Evolutionary conservation across 2,113 vertebrate species (phyloP).

Genomic region (Urocolius indicus): DNA sequence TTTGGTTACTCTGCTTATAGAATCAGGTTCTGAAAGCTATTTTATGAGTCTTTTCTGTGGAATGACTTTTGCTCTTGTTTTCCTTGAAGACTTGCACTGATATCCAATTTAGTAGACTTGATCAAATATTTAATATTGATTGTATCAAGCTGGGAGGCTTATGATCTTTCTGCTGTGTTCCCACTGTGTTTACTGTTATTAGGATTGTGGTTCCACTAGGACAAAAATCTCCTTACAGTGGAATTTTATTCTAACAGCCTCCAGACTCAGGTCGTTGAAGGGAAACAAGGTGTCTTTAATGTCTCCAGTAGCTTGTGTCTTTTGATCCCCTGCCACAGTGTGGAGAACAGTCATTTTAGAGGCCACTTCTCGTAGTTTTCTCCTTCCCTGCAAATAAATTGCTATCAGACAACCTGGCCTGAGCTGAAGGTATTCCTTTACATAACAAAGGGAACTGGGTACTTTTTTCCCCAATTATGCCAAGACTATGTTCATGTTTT

Average conservation of each 20-base stretch:
- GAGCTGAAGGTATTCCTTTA: background rate
- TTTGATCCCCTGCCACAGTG: background rate
- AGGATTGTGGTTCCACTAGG: background rate
- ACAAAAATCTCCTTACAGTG: background rate
- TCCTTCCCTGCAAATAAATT: background rate
- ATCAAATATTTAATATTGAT: conserved; percentile 14
- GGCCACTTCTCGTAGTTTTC: background rate
- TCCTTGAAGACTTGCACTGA: background rate
- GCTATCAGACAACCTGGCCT: background rate
- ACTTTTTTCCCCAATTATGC: background rate
- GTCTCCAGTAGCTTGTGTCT: background rate
- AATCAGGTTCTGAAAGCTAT: background rate
- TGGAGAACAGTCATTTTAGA: background rate
- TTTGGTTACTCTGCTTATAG: background rate
- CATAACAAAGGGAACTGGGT: background rate
- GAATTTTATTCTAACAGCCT: background rate
- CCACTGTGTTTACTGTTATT: background rate
- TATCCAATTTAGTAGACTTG: background rate
- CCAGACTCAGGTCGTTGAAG: background rate
- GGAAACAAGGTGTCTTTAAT: background rate
- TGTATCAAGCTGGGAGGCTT: background rate
- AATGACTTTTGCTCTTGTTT: background rate
- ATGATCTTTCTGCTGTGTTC: background rate
- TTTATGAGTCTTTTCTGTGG: background rate
- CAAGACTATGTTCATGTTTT: background rate